Base-by-base conservation (phyloP, 1,140 invertebrate species). In the Diploscapter pachys region DNA sequence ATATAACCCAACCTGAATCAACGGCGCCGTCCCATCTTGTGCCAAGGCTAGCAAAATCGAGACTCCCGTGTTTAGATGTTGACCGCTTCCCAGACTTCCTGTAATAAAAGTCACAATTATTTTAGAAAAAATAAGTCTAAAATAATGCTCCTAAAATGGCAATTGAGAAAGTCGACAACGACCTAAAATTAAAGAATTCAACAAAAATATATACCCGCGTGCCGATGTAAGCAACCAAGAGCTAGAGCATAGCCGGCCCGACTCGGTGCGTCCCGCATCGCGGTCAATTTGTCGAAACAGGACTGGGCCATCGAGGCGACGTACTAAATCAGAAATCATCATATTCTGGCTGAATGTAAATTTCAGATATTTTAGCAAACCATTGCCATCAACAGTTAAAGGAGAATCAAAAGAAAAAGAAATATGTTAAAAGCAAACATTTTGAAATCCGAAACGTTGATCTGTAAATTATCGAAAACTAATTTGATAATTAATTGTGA, bases 1-100 rank as follows among this genome's bases (percentile, higher is more conserved):
- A 31, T 31, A 31, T 31, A 31, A 31, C 31, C 31, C 31, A 31
- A 92, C 92, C 89, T 96, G 94, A 51, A 96, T 92, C 80, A 93
- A 90, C 11, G 93, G 91, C 67, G 93, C 93, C 2, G 92, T 91
- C 63, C 90, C 90, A 87, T 98, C 95, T 88, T 98, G 95, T 1
- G 94, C 94, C 3, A 98, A 87, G 49, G 95, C 94, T 4, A 98
- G 87, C 48, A 98, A 86, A 82, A 98, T 96, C 63, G 93, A 94
- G 75, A 98, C 92, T 86, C 92, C 93, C 4, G 93, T 94, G 81
- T 93, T 94, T 11, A 96, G 88, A 89, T 96, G 93, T 81, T 95
- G 93, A 73, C 92, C 92, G 50, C 92, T 93, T 8, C 93, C 93
- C 90, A 95, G 92, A 66, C 71, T 63, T 76, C 74, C 69, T 6